Conservation (phyloP, 1,140 invertebrate genomes). For the Penaeus chinensis region DNA sequence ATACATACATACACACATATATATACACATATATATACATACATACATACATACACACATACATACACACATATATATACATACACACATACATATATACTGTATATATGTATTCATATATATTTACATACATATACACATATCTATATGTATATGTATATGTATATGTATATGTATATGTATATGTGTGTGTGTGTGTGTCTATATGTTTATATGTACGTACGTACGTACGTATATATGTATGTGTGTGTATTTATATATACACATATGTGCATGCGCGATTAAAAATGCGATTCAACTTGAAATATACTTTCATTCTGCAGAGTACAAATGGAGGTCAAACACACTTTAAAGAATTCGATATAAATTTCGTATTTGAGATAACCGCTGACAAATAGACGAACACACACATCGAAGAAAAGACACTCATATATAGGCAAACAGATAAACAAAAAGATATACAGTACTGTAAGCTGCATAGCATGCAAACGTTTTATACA, state of each 20-base stretch:
- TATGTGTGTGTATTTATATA: not conserved
- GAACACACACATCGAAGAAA: too few species aligned
- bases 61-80: not conserved
- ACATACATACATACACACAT: not conserved
- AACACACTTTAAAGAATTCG: too few species aligned
- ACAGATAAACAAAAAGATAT: too few species aligned
- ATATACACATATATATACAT: too few species aligned
- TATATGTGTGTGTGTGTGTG: not conserved
- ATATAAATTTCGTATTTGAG: too few species aligned
- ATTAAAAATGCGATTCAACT: not conserved
- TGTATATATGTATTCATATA: conserved; percentile 9
- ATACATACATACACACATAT: not conserved
- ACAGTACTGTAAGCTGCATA: too few species aligned
- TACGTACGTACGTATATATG: not conserved
- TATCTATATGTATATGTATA: not conserved
- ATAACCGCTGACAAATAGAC: too few species aligned
- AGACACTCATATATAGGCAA: too few species aligned
- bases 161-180: conserved; percentile 4
- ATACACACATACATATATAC: conserved; percentile 5
- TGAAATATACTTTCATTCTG: too few species aligned
- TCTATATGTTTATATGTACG: not conserved
- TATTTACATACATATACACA: not conserved
- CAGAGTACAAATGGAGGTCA: too few species aligned
- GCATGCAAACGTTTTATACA: too few species aligned
- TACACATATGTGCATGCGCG: not conserved